Evolutionary conservation across 2,113 vertebrate genomes (phyloP).

Genomic region (Sterrhoptilus dennistouni): DNA sequence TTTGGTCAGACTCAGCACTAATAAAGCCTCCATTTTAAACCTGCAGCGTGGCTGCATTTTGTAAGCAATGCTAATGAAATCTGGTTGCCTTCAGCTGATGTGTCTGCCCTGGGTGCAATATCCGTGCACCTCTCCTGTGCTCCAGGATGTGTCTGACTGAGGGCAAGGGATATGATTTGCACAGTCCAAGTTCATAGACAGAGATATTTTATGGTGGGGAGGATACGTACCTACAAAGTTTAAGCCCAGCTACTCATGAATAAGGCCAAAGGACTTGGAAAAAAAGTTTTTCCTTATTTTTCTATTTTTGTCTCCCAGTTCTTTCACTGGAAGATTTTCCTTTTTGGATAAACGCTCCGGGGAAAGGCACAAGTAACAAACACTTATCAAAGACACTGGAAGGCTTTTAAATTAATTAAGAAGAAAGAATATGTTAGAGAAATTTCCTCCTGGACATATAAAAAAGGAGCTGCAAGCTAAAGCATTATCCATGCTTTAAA

Average conservation of each 20-base stretch:
- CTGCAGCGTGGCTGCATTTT: not conserved
- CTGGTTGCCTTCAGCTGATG: not conserved
- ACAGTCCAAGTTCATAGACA: not conserved
- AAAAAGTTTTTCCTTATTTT: not conserved
- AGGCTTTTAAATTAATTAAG: slow-evolving; percentile 60
- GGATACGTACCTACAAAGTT: not conserved
- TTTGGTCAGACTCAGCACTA: not conserved
- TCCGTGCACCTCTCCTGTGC: not conserved
- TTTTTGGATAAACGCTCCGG: not conserved
- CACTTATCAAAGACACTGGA: not conserved
- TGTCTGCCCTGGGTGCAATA: not conserved
- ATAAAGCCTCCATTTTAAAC: not conserved
- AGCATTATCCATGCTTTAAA: not conserved
- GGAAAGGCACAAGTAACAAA: not conserved
- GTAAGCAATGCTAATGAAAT: not conserved
- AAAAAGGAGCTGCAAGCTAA: not conserved
- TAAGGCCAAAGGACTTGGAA: not conserved
- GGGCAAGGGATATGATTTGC: not conserved
- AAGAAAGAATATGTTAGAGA: slow-evolving; percentile 9
- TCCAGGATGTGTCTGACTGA: not conserved
- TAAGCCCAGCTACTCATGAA: not conserved
- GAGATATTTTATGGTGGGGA: not conserved
- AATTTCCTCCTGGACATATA: not conserved
- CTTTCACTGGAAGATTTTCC: not conserved
- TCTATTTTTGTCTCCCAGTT: not conserved